Conservation (phyloP, 2,888 invertebrate species). For the Clusia tigrina region DNA sequence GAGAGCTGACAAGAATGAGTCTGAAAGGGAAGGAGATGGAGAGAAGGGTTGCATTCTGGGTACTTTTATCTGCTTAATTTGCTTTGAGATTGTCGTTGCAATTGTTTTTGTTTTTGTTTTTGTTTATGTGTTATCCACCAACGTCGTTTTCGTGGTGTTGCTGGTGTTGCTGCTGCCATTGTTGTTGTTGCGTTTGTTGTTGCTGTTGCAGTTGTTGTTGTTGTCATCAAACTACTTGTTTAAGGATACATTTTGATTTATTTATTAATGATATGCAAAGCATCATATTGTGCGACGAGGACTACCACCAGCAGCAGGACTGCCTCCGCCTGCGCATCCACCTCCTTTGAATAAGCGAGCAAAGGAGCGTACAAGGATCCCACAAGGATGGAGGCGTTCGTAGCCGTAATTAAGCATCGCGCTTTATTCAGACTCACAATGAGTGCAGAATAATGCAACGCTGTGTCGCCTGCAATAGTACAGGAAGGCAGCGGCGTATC, state of each 20-base stretch:
- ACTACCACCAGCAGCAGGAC: not conserved
- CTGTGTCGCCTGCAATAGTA: constrained; percentile 20
- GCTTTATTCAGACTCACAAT: constrained; percentile 16
- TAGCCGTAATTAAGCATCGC: constrained; percentile 54
- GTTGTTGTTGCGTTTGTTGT: not conserved
- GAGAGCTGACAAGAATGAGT: too few relatives aligned
- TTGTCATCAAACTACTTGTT: constrained; percentile 39
- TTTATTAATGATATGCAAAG: constrained; percentile 58
- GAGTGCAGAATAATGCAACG: constrained; percentile 22
- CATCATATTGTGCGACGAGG: constrained; percentile 10
- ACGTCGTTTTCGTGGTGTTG: not conserved
- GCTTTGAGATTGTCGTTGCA: constrained; percentile 39
- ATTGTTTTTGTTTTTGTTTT: constrained; percentile 21
- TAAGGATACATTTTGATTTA: constrained; percentile 49
- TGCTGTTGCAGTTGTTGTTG: constrained; percentile 8
- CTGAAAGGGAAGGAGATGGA: too few relatives aligned
- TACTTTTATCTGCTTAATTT: constrained; percentile 52
- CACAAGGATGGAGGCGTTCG: constrained; percentile 40
- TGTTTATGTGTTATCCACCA: constrained; percentile 10
- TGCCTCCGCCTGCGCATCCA: not conserved
- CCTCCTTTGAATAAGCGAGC: constrained; percentile 36
- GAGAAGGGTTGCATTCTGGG: constrained; percentile 36
- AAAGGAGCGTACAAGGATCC: too few relatives aligned
- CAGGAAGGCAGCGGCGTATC: constrained; percentile 20
- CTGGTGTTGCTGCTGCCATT: constrained; percentile 5